Evolutionary conservation across 2,113 vertebrate genomes (phyloP).

Genomic region (Cercocebus atys): DNA sequence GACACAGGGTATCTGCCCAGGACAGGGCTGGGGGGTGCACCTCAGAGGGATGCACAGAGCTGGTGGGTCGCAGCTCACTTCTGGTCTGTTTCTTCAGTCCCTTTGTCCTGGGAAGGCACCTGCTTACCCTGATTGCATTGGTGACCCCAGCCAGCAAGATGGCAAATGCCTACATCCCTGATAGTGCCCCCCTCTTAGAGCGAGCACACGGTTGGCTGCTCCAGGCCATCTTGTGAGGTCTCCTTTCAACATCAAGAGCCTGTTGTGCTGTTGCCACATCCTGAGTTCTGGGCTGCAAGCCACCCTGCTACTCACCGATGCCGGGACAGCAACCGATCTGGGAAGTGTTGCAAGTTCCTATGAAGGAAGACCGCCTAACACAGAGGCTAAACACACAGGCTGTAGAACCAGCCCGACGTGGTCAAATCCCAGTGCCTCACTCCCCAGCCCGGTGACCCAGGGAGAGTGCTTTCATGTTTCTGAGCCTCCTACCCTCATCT

Average conservation of each 20-base stretch:
- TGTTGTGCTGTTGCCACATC: not conserved
- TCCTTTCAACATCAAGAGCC: not conserved
- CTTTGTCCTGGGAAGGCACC: not conserved
- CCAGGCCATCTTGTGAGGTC: not conserved
- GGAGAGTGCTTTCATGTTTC: not conserved
- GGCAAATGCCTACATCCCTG: not conserved
- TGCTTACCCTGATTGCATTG: not conserved
- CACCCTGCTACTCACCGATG: not conserved
- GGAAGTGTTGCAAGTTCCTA: conserved; percentile 72
- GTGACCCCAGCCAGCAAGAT: not conserved
- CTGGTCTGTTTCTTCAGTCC: not conserved
- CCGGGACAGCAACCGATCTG: not conserved
- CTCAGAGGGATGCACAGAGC: not conserved
- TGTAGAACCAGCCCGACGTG: not conserved
- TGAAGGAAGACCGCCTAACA: not conserved
- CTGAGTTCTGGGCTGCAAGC: not conserved
- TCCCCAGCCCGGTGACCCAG: not conserved
- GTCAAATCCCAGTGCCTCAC: not conserved
- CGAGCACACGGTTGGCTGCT: not conserved
- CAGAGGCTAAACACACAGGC: not conserved
- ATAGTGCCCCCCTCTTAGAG: not conserved
- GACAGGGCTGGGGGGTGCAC: no score
- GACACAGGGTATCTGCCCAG: not conserved
- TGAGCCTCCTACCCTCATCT: not conserved
- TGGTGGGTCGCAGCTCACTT: not conserved